phyloP scores from a whole-genome alignment of 2,797 vertebrate genomes.

The Amniataba percoides region DNA sequence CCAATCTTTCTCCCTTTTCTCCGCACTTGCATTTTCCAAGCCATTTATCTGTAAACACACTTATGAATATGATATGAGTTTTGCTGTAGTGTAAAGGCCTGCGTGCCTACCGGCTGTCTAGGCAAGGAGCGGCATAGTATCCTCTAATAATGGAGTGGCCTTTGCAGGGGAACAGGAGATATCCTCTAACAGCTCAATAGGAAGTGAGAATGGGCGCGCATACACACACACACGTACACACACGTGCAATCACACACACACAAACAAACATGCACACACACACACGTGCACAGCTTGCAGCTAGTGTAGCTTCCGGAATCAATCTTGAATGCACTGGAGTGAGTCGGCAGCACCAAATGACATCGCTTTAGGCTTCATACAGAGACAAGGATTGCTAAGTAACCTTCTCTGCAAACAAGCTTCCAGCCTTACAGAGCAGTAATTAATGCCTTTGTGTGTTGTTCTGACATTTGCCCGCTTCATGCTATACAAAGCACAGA shows the following conservation, averaged over 20 bases:
- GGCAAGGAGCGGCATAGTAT: slow-evolving; percentile 35
- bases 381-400: slow-evolving; percentile 38
- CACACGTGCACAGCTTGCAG: slow-evolving; percentile 20
- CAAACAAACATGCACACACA: slow-evolving; percentile 25
- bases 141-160: slow-evolving; percentile 63
- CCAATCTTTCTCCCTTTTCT: slow-evolving; percentile 23
- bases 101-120: slow-evolving; percentile 37
- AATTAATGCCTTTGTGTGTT: slow-evolving; percentile 41
- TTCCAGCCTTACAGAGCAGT: slow-evolving; percentile 37
- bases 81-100: slow-evolving; percentile 22
- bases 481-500: background rate
- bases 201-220: slow-evolving; percentile 39
- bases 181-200: slow-evolving; percentile 59
- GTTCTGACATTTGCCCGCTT: slow-evolving; percentile 32
- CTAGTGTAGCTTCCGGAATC: slow-evolving; percentile 59
- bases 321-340: slow-evolving; percentile 63
- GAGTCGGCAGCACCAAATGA: slow-evolving; percentile 57
- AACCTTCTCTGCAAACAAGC: slow-evolving; percentile 50
- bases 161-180: slow-evolving; percentile 48
- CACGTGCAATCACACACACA: slow-evolving; percentile 18
- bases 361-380: slow-evolving; percentile 56
- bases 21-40: slow-evolving; percentile 23
- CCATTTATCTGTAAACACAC: slow-evolving; percentile 34
- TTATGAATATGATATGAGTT: slow-evolving; percentile 27
- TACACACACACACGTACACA: slow-evolving; percentile 12